Conservation (phyloP, 2,113 vertebrate species). For the Jacana jacana region DNA sequence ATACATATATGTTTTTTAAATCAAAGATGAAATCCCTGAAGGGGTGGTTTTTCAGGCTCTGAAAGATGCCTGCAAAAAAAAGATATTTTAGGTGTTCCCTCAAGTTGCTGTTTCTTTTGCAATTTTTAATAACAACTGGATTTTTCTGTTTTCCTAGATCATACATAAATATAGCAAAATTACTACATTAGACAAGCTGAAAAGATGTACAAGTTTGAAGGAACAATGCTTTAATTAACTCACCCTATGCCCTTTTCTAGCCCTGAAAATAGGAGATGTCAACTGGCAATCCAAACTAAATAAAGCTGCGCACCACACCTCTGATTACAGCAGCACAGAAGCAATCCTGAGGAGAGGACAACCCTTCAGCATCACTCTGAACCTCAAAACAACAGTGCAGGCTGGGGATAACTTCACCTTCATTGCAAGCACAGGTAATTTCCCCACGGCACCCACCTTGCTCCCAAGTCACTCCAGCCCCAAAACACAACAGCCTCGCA, state of each 20-base stretch:
- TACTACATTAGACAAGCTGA: not conserved
- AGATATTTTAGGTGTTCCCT: not conserved
- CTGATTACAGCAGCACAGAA: constrained; percentile 75
- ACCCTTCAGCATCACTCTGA: constrained; percentile 67
- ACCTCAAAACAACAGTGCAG: not conserved
- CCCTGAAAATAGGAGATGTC: not conserved
- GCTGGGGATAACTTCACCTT: constrained; percentile 13
- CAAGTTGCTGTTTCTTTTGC: not conserved
- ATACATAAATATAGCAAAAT: not conserved
- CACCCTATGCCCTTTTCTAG: not conserved
- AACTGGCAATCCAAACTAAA: constrained; percentile 72
- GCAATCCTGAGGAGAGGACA: constrained; percentile 82
- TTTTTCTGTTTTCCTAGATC: not conserved
- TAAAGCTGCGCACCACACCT: constrained; percentile 80
- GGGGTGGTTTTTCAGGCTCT: not conserved
- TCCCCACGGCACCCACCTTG: not conserved
- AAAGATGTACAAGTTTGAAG: not conserved
- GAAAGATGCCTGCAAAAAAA: not conserved
- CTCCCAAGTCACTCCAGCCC: not conserved
- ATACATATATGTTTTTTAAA: not conserved
- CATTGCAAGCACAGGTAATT: constrained; percentile 56
- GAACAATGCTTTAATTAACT: not conserved
- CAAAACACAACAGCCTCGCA: not conserved
- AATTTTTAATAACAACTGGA: not conserved
- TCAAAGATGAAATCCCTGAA: not conserved